phyloP scores from a whole-genome alignment of 2,113 vertebrate species.

The Dolichotis patagonum region DNA sequence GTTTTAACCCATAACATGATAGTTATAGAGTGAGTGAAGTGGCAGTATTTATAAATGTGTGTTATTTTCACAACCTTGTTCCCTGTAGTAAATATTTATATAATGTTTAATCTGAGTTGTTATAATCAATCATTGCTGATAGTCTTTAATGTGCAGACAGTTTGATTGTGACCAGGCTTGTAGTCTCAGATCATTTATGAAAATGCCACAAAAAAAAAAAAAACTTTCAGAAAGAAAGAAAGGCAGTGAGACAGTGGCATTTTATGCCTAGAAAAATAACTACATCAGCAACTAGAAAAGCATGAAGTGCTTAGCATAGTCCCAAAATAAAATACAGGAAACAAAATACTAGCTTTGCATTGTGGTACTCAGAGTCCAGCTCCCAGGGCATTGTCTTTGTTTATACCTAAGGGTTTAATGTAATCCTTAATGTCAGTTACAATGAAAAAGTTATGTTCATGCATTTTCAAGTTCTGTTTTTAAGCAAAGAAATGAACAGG shows the following conservation, averaged over 20 bases:
- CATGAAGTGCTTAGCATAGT: conserved; percentile 78
- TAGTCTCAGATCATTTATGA: conserved; percentile 75
- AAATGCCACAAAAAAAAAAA: conserved; percentile 70
- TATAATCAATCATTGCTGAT: conserved; percentile 59
- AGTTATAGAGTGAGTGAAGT: not conserved
- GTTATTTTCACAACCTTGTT: conserved; percentile 65
- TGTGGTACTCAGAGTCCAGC: conserved; percentile 77
- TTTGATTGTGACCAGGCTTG: conserved; percentile 76
- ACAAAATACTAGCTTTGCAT: conserved; percentile 77
- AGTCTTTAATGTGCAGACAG: conserved; percentile 75
- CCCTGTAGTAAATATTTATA: conserved; percentile 73
- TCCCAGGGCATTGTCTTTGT: conserved; percentile 73
- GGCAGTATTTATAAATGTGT: conserved; percentile 53
- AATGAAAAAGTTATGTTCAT: conserved; percentile 80
- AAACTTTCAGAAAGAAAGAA: conserved; percentile 61
- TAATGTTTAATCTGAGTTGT: conserved; percentile 68
- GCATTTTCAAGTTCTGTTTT: conserved; percentile 78
- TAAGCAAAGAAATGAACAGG: conserved; percentile 82
- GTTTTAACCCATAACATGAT: conserved; percentile 56
- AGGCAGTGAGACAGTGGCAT: conserved; percentile 58
- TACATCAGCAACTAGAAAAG: conserved; percentile 79
- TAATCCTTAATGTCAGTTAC: conserved; percentile 83
- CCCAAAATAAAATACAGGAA: conserved; percentile 82
- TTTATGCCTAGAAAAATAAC: conserved; percentile 81
- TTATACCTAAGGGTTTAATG: conserved; percentile 78